Evolutionary conservation across 2,797 vertebrate species (phyloP).

Genomic region (Amblyraja radiata): DNA sequence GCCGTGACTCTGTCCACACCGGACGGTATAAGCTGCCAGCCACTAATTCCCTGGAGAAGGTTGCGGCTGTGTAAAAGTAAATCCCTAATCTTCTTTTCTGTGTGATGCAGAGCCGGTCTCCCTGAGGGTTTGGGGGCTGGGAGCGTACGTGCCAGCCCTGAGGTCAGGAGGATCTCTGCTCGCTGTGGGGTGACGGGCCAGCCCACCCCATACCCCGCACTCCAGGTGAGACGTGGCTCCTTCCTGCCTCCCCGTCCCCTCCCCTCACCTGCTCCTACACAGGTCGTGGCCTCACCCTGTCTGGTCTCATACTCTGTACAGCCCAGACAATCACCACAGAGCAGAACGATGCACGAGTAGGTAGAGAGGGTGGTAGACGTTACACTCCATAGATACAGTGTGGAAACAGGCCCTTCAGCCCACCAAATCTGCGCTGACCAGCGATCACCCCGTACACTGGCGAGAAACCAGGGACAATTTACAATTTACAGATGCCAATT

Average conservation of each 20-base stretch:
- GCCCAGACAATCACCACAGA: no score
- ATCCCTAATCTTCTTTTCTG: slow-evolving; percentile 13
- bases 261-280: background rate
- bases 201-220: background rate
- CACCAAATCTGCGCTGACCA: no score
- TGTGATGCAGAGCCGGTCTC: background rate
- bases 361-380: no score
- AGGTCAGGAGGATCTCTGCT: background rate
- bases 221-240: background rate
- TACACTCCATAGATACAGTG: no score
- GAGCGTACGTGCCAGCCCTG: background rate
- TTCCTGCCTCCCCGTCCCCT: background rate
- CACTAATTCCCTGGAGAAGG: background rate
- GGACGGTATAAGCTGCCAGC: no score
- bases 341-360: no score
- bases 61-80: background rate
- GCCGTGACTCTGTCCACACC: no score
- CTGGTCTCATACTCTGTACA: no score
- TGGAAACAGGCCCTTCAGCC: no score
- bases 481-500: no score
- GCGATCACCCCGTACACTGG: no score
- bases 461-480: no score
- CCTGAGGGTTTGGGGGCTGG: background rate
- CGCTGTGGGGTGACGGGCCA: background rate
- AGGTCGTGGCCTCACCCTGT: background rate